phyloP scores from a whole-genome alignment of 2,113 vertebrate genomes.

The Perca flavescens region DNA sequence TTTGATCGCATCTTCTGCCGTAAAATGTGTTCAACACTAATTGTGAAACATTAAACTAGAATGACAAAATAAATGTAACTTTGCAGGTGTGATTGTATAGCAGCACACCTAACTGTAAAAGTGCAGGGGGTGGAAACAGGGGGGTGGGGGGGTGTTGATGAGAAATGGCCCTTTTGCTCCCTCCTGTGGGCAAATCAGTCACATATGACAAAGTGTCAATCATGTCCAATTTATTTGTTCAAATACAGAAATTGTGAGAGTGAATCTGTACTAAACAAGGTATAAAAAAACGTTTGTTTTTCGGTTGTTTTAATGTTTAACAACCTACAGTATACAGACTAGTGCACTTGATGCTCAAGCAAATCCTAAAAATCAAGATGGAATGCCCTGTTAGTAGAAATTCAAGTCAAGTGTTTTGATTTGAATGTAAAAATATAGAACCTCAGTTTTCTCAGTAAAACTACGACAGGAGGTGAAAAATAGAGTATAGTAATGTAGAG shows the following conservation, averaged over 20 bases:
- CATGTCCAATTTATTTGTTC: neutral
- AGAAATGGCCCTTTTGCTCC: constrained; percentile 68
- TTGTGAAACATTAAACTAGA: neutral
- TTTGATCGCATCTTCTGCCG: neutral
- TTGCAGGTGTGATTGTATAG: neutral
- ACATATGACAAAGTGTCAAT: constrained; percentile 2
- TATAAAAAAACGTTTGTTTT: neutral
- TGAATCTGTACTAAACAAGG: neutral
- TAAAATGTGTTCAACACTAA: too few relatives aligned
- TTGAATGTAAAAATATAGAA: neutral
- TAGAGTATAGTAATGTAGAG: neutral
- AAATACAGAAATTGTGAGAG: neutral
- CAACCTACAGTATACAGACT: neutral
- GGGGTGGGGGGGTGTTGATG: neutral
- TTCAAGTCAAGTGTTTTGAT: neutral
- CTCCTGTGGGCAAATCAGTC: constrained; percentile 71
- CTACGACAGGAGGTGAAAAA: neutral
- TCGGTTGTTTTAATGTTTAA: neutral
- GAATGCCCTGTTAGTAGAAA: neutral
- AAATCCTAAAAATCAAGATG: neutral
- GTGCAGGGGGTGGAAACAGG: too few relatives aligned
- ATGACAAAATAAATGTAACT: neutral
- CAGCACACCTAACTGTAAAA: neutral
- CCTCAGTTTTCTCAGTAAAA: neutral
- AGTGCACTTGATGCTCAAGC: neutral